Evolutionary conservation across 2,797 vertebrate species (phyloP).

Genomic region (Myotis myotis): DNA sequence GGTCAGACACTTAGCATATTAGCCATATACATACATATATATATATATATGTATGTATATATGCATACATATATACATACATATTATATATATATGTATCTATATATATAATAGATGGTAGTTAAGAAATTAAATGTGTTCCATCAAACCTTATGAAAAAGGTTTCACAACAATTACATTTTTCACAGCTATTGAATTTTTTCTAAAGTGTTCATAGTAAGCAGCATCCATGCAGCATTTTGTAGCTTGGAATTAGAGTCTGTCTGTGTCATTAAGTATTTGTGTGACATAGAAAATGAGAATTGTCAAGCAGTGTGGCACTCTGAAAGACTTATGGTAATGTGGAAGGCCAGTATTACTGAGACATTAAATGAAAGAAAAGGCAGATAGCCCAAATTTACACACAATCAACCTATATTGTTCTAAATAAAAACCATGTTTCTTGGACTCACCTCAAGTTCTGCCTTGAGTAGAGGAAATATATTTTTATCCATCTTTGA

Average conservation of each 20-base stretch:
- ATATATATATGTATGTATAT: too few relatives aligned
- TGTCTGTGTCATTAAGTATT: neutral
- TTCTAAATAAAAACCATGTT: neutral
- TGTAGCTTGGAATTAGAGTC: neutral
- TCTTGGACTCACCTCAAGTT: neutral
- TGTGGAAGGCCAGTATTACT: constrained; percentile 11
- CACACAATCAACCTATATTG: neutral
- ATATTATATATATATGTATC: too few relatives aligned
- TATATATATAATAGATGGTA: neutral
- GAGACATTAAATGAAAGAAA: constrained; percentile 3
- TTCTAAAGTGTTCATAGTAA: neutral
- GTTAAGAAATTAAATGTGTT: constrained; percentile 43
- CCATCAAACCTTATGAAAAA: neutral
- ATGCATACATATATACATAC: too few relatives aligned
- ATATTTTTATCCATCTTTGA: neutral
- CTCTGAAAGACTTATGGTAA: neutral
- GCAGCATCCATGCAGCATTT: neutral
- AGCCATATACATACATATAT: too few relatives aligned
- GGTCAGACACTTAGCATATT: too few relatives aligned
- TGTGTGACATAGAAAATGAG: neutral
- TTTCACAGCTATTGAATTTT: neutral
- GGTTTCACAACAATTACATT: neutral
- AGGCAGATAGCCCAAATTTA: neutral
- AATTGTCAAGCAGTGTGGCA: constrained; percentile 12
- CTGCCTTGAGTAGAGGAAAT: neutral